A percentile compares a stretch with the other conserved stretches of the same genome.
Conservation (phyloP, 1,140 invertebrate species). For the Phymastichus coffea region DNA sequence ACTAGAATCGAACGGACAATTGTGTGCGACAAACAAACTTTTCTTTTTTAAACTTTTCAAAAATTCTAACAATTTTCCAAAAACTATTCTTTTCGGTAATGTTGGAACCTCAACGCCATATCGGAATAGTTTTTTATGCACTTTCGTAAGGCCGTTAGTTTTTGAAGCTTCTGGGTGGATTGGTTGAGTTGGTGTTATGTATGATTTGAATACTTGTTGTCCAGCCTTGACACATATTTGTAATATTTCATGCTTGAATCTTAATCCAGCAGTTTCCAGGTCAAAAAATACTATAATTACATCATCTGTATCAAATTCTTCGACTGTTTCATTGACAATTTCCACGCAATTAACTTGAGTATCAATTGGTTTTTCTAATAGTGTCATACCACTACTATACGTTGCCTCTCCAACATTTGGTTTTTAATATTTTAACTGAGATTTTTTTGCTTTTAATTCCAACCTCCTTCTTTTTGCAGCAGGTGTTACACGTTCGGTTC, state of each 20-base stretch:
- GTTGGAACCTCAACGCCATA: not conserved
- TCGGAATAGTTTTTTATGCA: not conserved
- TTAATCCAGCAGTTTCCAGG: not conserved
- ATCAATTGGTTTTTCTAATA: not conserved
- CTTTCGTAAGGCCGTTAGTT: not conserved
- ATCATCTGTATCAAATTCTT: not conserved
- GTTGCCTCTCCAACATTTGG: not conserved
- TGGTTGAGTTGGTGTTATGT: not conserved
- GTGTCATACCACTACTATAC: not conserved
- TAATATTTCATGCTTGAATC: not conserved
- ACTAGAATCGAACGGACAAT: not conserved
- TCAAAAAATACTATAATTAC: not conserved
- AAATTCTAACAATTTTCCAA: not conserved
- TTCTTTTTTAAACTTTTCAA: not conserved
- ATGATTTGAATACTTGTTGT: not conserved
- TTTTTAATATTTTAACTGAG: not conserved
- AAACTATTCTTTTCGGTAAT: not conserved
- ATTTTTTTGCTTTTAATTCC: no score
- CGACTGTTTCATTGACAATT: not conserved
- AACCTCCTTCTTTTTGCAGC: no score
- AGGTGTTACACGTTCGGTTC: no score
- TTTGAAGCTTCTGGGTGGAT: not conserved
- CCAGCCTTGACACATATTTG: not conserved
- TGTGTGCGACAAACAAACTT: not conserved
- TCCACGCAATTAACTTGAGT: not conserved